Evolutionary conservation across 92 coral and sea anemone species (phyloP).

Genomic region (Zoanthus solanderi): DNA sequence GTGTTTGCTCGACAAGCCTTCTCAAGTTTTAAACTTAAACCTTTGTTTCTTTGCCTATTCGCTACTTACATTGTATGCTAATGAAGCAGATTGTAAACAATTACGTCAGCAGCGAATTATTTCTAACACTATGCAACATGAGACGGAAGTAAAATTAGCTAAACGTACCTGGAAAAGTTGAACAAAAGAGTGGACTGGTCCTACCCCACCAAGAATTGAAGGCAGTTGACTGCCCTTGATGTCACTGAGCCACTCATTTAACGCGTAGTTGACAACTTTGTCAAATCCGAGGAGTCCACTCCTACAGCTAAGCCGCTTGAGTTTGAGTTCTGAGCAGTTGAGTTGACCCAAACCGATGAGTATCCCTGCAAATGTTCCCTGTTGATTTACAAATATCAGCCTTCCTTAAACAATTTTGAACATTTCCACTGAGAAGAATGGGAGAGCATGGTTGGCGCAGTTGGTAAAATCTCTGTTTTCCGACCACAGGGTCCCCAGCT

Average conservation of each 20-base stretch:
- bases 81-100: no score
- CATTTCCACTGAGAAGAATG: neutral
- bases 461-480: no score
- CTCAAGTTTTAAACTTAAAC: no score
- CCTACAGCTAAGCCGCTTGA: constrained; percentile 92
- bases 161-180: constrained; percentile 68
- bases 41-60: no score
- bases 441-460: no score
- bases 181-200: constrained; percentile 97
- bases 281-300: constrained; percentile 95
- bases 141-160: no score
- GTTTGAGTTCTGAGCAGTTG: constrained; percentile 94
- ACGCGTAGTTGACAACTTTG: constrained; percentile 88
- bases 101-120: no score
- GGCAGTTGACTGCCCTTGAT: constrained; percentile 89
- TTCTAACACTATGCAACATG: no score
- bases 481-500: no score
- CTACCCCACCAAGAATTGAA: constrained; percentile 95
- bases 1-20: no score
- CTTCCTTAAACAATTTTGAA: neutral
- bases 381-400: neutral
- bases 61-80: no score
- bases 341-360: constrained; percentile 94
- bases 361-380: constrained; percentile 95
- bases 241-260: constrained; percentile 95